Base-by-base conservation (phyloP, 2,113 vertebrate genomes). In the Prochilodus magdalenae region DNA sequence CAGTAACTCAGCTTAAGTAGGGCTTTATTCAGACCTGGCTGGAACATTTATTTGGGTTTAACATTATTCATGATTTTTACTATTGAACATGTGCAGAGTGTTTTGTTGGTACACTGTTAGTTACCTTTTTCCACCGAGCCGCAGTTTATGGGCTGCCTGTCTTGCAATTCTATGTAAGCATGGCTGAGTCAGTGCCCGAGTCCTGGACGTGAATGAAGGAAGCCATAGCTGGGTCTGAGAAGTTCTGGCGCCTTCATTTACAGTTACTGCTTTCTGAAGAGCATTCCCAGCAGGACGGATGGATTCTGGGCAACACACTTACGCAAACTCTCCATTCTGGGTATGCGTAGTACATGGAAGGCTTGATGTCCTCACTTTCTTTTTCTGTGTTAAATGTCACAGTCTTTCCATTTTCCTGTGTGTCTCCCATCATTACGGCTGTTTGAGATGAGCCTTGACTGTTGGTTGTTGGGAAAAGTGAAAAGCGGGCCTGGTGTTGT, bases 401-500 rank as follows among this genome's bases (percentile, higher is more conserved):
- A 44, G 30, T 79, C 51, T 74, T 79, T 66, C 60, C 76, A 49
- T 51, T 62, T 65, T 29, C 27, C 5, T 51, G 22, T 69, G 44
- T 53, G 60, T 77, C 44, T 55, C 60, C 67, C 82, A 30, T 51
- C 3, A 57, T n/a, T n/a, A 59, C 47, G 51, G 44, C 77, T 16
- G 40, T 60, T 82, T 53, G 59, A 33, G 71, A 71, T 59, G 57
- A 79, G 71, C 66, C 14, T 5, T 1, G 53, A 69, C 73, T 49
- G 24, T 18, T 18, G 26, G 66, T 10, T n/a, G 27, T 20, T n/a
- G 78, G 33, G 51, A 70, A 75, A 59, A 15, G 47, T 36, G 75
- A 78, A 76, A 87, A 77, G 83, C 51, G 66, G 75, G 40, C 30
- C 36, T 80, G 75, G 76, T 83, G 75, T 87, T 84, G 79, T 84